Conservation (phyloP, 2,888 invertebrate genomes). For the Agrochola lota region DNA sequence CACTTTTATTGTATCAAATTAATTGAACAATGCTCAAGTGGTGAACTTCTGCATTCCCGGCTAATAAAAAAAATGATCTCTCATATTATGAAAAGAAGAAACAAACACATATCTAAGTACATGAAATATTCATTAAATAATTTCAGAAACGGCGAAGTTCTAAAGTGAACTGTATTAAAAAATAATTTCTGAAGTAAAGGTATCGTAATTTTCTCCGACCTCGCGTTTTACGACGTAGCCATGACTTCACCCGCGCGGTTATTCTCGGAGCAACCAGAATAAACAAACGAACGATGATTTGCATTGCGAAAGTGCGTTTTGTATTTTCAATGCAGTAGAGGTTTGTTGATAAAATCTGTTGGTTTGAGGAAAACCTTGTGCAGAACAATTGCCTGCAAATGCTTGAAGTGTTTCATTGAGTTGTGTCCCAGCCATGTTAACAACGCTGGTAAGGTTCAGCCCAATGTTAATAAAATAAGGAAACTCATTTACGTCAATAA, state of each 20-base stretch:
- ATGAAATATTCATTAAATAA: background rate
- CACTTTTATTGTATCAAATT: conserved; percentile 23
- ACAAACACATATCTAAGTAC: background rate
- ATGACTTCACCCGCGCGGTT: conserved; percentile 73
- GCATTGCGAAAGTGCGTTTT: conserved; percentile 56
- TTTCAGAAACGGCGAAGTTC: background rate
- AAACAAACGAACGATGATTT: conserved; percentile 66
- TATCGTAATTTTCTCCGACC: conserved; percentile 57
- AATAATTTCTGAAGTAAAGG: conserved; percentile 42
- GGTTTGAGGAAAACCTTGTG: conserved; percentile 47
- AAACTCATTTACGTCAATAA: conserved; percentile 15
- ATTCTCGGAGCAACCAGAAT: conserved; percentile 73
- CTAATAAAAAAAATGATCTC: background rate
- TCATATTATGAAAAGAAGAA: background rate
- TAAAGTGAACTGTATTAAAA: background rate
- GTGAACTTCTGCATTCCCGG: background rate
- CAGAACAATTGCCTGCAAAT: conserved; percentile 33
- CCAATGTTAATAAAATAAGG: conserved; percentile 34
- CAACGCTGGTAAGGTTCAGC: conserved; percentile 14
- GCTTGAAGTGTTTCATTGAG: conserved; percentile 8
- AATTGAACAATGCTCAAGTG: conserved; percentile 36
- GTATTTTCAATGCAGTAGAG: conserved; percentile 43
- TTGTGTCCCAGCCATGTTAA: conserved; percentile 2
- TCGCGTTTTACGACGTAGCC: conserved; percentile 68
- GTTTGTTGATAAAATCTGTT: conserved; percentile 40